Conservation (phyloP, 1,140 invertebrate species). For the Magallana angulata region DNA sequence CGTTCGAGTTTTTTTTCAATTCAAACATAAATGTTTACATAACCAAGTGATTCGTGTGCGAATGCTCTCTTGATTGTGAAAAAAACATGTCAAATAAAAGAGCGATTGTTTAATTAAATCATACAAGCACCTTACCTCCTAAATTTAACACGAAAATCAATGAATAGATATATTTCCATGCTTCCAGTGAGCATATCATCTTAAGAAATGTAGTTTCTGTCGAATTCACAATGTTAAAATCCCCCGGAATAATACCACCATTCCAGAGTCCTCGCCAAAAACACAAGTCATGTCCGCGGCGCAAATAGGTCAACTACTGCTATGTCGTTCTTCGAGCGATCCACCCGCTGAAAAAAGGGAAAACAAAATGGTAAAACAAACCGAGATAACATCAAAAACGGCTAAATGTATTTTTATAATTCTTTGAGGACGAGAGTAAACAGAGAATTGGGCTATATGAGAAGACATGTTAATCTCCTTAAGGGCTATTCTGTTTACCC, state of each 20-base stretch:
- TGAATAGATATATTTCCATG: conserved; percentile 30
- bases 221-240: conserved; percentile 20
- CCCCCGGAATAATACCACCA: background rate
- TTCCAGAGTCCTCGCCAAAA: background rate
- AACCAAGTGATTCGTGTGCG: background rate
- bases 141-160: conserved; percentile 6
- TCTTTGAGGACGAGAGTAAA: background rate
- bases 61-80: background rate
- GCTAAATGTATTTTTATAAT: conserved; percentile 13
- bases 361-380: background rate
- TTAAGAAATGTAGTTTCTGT: background rate
- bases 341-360: background rate
- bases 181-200: conserved; percentile 17
- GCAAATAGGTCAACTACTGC: background rate
- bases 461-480: conserved; percentile 25
- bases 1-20: background rate
- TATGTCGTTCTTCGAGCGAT: background rate
- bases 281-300: background rate
- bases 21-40: conserved; percentile 15
- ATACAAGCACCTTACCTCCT: conserved; percentile 13
- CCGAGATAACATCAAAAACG: conserved; percentile 22
- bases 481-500: conserved; percentile 1
- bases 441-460: background rate
- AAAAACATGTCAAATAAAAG: background rate
- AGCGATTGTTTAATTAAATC: conserved; percentile 14